These are phyloP conservation scores for Avahi laniger DNA, from an alignment of 2,797 vertebrate genomes.

Conservation along the genomic window DNA sequence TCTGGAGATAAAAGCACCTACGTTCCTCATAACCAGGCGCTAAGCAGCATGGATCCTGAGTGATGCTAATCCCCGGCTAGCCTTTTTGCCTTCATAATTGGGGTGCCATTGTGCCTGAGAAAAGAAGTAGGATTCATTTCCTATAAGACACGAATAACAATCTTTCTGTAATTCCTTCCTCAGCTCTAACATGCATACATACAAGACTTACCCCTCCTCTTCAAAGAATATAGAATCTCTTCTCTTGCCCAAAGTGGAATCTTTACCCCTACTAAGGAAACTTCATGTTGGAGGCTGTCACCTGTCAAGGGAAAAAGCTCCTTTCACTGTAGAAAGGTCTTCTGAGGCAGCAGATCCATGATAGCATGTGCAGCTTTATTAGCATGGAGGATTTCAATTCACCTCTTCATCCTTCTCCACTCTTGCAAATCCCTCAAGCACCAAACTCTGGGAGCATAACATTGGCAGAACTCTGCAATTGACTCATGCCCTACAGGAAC, in stretches of 20 bases:
- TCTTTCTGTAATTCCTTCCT: slow-evolving; percentile 13
- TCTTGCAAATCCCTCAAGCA: slow-evolving; percentile 1
- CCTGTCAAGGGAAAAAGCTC: slow-evolving; percentile 23
- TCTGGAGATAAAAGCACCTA: slow-evolving; percentile 63
- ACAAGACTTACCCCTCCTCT: not conserved
- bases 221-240: slow-evolving; percentile 30
- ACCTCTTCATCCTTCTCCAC: slow-evolving; percentile 1
- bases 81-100: slow-evolving; percentile 44
- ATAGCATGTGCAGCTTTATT: not conserved
- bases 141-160: slow-evolving; percentile 37
- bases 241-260: not conserved
- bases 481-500: not conserved
- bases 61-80: slow-evolving; percentile 5
- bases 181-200: not conserved
- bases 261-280: not conserved
- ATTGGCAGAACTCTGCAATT: not conserved
- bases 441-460: not conserved
- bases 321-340: not conserved
- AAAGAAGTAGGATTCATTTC: slow-evolving; percentile 42
- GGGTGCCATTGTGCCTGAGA: not conserved
- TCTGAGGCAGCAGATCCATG: not conserved
- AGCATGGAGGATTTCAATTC: not conserved
- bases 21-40: not conserved
- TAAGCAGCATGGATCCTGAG: not conserved
- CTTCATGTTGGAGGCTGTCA: not conserved